Base-by-base conservation (phyloP, 23 tunicate species). In the Aplidium turbinatum region DNA sequence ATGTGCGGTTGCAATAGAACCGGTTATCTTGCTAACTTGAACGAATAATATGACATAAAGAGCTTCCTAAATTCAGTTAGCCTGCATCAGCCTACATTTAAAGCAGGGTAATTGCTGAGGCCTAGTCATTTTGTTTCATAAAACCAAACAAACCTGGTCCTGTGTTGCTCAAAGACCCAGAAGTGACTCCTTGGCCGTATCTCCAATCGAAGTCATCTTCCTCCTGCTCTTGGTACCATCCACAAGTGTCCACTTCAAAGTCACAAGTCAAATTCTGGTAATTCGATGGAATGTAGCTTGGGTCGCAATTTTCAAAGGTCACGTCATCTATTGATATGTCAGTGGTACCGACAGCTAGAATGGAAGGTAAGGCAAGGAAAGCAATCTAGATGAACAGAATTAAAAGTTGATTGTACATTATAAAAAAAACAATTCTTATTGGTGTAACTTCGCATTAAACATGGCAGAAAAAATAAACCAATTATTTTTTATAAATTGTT, bases 161-260 rank as follows among this genome's bases (percentile, higher is more conserved):
- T n/a, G 78, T 78, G 74, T 68, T 90, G 48, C 58, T 47, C 4
- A 91, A 47, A 11, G 68, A 25, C 0, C 50, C 47, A 1, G 78
- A 31, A 2, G 85, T 30, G 3, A 67, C 78, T 1, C 86, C 91
- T 55, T 81, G 72, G 2, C 97, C 97, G 28, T 79, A 79, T 30
- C 28, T 42, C 97, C 97, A 91, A 50, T 91, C 97, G 64, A 91
- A 78, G 57, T 79, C 86, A 56, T 91, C 97, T 1, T 30, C 45
- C 27, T 74, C 63, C 40, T 91, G 87, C 54, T 91, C 97, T 57
- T 91, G 97, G 47, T 91, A 91, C 97, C 97, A 91, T 6, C 97
- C 91, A 68, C 97, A 91, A 35, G 79, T 73, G 39, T 70, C 97
- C 11, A 19, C 42, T 39, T 91, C 97, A 33, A 91, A 91, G 40